Percentiles rank a stretch among this genome's conserved stretches.
These are phyloP conservation scores for Amblyornis subalaris DNA, from an alignment of 2,113 vertebrate species.

Conservation along the genomic window DNA sequence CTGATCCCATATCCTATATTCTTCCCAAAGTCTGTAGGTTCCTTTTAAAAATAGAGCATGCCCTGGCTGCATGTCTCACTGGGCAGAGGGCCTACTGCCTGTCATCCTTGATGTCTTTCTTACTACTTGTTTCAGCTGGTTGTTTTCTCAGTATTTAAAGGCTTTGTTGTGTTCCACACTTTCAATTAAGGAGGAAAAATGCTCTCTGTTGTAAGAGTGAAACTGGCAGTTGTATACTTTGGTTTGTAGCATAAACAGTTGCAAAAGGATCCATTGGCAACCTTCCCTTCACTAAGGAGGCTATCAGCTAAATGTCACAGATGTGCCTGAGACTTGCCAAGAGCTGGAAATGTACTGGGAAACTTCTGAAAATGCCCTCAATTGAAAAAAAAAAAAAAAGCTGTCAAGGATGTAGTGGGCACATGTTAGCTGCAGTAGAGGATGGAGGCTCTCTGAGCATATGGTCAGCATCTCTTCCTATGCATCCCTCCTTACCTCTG, in stretches of 20 bases:
- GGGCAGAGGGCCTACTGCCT: constrained; percentile 37
- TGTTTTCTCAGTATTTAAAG: constrained; percentile 6
- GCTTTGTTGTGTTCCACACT: constrained; percentile 29
- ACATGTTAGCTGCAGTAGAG: not conserved
- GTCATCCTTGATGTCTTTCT: constrained; percentile 47
- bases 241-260: constrained; percentile 55
- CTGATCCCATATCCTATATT: not conserved
- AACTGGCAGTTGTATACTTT: constrained; percentile 28
- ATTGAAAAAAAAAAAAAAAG: not conserved
- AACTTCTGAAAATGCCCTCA: constrained; percentile 30
- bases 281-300: constrained; percentile 38
- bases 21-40: not conserved
- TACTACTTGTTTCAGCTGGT: constrained; percentile 43
- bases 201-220: constrained; percentile 52
- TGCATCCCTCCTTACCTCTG: not conserved
- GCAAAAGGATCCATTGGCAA: constrained; percentile 52
- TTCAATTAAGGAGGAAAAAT: constrained; percentile 57
- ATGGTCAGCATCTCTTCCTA: not conserved
- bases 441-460: not conserved
- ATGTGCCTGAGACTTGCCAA: constrained; percentile 22
- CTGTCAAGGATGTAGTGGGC: not conserved
- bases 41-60: not conserved
- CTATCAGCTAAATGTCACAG: constrained; percentile 55
- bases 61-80: not conserved
- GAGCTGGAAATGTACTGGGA: constrained; percentile 24